Percentiles rank a stretch among this genome's conserved stretches.
phyloP scores from a whole-genome alignment of 2,113 vertebrate species.

The Atherinomorus stipes region DNA sequence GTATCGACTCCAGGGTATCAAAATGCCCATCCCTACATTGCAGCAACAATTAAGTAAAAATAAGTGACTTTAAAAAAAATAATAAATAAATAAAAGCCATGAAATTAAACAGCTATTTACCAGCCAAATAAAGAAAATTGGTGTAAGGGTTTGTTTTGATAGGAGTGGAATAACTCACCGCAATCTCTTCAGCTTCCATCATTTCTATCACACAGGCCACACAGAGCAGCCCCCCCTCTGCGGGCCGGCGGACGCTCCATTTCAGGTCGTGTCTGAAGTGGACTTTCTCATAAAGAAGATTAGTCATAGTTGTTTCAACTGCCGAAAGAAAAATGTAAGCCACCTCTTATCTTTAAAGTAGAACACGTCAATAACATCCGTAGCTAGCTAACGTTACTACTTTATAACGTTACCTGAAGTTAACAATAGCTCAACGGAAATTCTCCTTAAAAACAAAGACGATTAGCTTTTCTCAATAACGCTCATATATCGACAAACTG shows the following conservation, averaged over 20 bases:
- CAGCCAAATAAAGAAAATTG: too few species aligned
- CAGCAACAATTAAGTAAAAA: too few species aligned
- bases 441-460: background rate
- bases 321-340: background rate
- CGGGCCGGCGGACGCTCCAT: conserved; percentile 74
- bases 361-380: background rate
- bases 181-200: conserved; percentile 76
- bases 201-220: conserved; percentile 88
- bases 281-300: conserved; percentile 73
- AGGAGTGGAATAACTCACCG: conserved; percentile 77
- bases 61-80: too few species aligned
- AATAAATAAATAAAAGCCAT: too few species aligned
- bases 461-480: background rate
- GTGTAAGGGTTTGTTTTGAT: too few species aligned
- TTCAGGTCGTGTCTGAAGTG: conserved; percentile 82
- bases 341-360: background rate
- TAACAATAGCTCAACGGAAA: background rate
- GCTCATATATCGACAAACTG: background rate
- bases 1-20: too few species aligned
- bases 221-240: conserved; percentile 78
- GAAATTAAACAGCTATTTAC: too few species aligned
- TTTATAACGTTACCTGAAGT: background rate
- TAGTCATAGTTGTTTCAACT: conserved; percentile 49
- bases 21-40: too few species aligned
- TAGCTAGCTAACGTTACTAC: background rate